A percentile compares a stretch with the other conserved stretches of the same genome.
Evolutionary conservation across 2,113 vertebrate genomes (phyloP).

Genomic region (Perccottus glenii): DNA sequence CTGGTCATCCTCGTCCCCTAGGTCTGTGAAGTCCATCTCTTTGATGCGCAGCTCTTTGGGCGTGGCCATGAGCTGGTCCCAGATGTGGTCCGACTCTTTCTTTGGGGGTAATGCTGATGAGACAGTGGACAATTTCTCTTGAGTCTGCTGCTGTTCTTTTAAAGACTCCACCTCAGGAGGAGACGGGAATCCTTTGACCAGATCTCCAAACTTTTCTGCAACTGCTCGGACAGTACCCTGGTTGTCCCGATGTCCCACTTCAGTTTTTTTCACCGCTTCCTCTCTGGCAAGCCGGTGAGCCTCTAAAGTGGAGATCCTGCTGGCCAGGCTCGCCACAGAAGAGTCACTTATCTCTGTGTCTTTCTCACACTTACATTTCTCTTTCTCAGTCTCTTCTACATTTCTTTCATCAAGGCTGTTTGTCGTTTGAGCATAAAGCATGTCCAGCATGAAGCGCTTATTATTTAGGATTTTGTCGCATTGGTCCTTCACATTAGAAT

Average conservation of each 20-base stretch:
- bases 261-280: slow-evolving; percentile 86
- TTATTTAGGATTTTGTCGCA: slow-evolving; percentile 90
- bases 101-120: slow-evolving; percentile 60
- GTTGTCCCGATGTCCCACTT: slow-evolving; percentile 88
- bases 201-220: slow-evolving; percentile 89
- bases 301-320: slow-evolving; percentile 90
- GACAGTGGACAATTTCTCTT: slow-evolving; percentile 38
- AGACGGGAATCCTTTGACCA: slow-evolving; percentile 80
- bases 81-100: slow-evolving; percentile 95
- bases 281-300: slow-evolving; percentile 86
- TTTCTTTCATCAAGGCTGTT: slow-evolving; percentile 74
- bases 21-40: slow-evolving; percentile 98
- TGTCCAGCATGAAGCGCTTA: slow-evolving; percentile 96
- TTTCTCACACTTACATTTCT: slow-evolving; percentile 74
- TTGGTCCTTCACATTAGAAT: slow-evolving; percentile 85
- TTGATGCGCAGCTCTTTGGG: slow-evolving; percentile 94
- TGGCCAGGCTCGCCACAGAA: slow-evolving; percentile 84
- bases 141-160: slow-evolving; percentile 75
- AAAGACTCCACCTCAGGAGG: slow-evolving; percentile 77
- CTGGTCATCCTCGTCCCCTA: slow-evolving; percentile 91
- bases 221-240: slow-evolving; percentile 90
- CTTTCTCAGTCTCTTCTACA: slow-evolving; percentile 78
- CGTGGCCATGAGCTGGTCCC: slow-evolving; percentile 96
- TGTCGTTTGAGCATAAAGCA: slow-evolving; percentile 92
- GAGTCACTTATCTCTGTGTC: slow-evolving; percentile 76